Evolutionary conservation across 1,140 invertebrate species (phyloP).

Genomic region (Bombus waltoni): DNA sequence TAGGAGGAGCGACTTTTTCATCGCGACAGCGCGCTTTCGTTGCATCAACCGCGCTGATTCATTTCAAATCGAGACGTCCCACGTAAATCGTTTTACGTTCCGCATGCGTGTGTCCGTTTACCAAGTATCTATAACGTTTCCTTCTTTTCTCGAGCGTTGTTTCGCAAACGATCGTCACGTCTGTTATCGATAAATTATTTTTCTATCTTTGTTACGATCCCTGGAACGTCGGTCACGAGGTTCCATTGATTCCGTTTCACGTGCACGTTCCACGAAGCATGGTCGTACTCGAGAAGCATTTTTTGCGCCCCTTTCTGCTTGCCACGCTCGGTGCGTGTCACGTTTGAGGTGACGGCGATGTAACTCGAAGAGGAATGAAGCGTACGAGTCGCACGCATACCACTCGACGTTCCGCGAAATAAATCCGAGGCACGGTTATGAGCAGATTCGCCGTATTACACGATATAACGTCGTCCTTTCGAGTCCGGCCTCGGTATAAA

Average conservation of each 20-base stretch:
- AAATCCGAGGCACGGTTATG: slow-evolving; percentile 26
- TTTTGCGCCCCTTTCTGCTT: no score
- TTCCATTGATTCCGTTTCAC: neutral
- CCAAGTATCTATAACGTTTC: neutral
- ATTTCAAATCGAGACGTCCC: neutral
- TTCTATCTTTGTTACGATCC: no score
- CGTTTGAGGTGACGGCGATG: neutral
- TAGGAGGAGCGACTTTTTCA: slow-evolving; percentile 9
- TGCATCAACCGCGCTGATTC: neutral
- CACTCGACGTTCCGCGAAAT: slow-evolving; percentile 26
- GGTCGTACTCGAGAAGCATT: neutral
- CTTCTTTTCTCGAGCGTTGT: neutral
- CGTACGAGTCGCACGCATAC: neutral
- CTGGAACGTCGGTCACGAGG: neutral
- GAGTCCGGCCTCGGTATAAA: slow-evolving; percentile 31
- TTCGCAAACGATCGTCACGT: neutral
- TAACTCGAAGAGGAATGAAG: neutral
- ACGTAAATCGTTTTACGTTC: neutral
- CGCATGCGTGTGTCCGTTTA: neutral
- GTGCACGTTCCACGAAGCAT: neutral
- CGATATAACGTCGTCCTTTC: slow-evolving; percentile 23
- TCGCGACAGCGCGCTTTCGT: neutral
- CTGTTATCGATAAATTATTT: neutral
- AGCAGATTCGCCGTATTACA: slow-evolving; percentile 2
- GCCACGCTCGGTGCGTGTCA: neutral